Percentiles rank a stretch among this genome's conserved stretches.
Evolutionary conservation across 2,888 invertebrate genomes (phyloP).

Genomic region (Aleiodes testaceus): DNA sequence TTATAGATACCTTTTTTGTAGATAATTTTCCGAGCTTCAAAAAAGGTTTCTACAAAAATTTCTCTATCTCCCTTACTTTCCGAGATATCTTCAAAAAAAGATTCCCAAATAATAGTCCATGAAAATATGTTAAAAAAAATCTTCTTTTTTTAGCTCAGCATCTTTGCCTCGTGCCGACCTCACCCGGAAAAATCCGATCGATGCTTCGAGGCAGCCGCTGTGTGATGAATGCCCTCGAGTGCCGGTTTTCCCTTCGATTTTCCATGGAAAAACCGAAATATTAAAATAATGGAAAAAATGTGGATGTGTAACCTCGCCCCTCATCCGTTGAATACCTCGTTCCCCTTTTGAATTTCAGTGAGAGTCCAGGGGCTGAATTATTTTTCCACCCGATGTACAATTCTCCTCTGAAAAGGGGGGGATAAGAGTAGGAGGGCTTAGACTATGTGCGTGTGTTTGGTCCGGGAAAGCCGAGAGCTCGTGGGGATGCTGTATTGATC

Average conservation of each 20-base stretch:
- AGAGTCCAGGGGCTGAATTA: conserved; percentile 45
- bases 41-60: too few species aligned
- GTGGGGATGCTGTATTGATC: conserved; percentile 72
- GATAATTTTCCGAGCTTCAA: too few species aligned
- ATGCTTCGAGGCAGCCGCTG: conserved; percentile 52
- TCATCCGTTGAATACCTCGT: conserved; percentile 33
- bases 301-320: conserved; percentile 35
- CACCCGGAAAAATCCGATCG: conserved; percentile 46
- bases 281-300: not conserved
- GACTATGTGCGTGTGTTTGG: conserved; percentile 62
- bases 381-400: conserved; percentile 49
- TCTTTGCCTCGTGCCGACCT: conserved; percentile 26
- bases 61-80: too few species aligned
- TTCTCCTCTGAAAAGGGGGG: conserved; percentile 32
- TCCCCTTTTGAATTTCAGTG: conserved; percentile 42
- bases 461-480: conserved; percentile 64
- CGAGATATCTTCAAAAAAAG: too few species aligned
- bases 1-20: too few species aligned
- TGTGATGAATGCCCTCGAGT: conserved; percentile 52
- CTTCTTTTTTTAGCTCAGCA: conserved; percentile 3
- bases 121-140: too few species aligned
- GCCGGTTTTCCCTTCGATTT: conserved; percentile 53
- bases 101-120: not conserved
- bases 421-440: conserved; percentile 42
- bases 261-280: conserved; percentile 26